phyloP scores from a whole-genome alignment of 2,113 vertebrate species.

The Paradisaea rubra region DNA sequence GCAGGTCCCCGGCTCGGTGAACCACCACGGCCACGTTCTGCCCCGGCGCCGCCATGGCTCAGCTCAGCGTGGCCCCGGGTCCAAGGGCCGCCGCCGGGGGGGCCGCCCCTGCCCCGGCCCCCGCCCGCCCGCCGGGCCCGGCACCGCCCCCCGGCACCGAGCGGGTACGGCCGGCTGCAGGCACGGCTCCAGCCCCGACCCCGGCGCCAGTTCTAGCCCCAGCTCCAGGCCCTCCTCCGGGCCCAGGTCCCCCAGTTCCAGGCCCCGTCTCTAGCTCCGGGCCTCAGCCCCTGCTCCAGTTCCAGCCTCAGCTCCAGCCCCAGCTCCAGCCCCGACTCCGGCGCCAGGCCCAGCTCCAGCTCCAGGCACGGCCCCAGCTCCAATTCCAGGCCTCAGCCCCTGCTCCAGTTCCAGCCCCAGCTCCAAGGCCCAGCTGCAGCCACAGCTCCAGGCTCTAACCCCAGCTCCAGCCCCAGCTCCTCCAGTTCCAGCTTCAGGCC shows the following conservation, averaged over 20 bases:
- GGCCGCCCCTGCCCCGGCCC: too few species aligned
- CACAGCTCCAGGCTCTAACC: too few species aligned
- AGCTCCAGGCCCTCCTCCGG: background rate
- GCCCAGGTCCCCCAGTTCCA: background rate
- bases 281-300: background rate
- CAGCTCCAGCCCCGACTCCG: too few species aligned
- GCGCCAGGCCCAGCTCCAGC: background rate
- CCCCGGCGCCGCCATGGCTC: too few species aligned
- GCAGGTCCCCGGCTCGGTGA: background rate
- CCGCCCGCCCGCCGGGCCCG: too few species aligned
- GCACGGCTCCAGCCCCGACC: background rate
- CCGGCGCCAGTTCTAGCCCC: background rate
- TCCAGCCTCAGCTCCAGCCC: too few species aligned
- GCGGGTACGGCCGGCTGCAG: background rate
- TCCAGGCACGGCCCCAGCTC: background rate
- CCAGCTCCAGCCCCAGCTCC: background rate
- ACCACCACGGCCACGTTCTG: background rate
- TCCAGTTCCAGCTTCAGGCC: background rate
- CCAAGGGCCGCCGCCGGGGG: too few species aligned
- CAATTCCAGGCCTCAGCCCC: too few species aligned
- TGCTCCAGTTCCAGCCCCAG: background rate
- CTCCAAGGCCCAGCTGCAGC: background rate
- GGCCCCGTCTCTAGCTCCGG: background rate
- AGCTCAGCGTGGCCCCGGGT: too few species aligned
- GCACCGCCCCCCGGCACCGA: background rate